phyloP scores from a whole-genome alignment of 1,140 invertebrate species.

The Cydia amplana region DNA sequence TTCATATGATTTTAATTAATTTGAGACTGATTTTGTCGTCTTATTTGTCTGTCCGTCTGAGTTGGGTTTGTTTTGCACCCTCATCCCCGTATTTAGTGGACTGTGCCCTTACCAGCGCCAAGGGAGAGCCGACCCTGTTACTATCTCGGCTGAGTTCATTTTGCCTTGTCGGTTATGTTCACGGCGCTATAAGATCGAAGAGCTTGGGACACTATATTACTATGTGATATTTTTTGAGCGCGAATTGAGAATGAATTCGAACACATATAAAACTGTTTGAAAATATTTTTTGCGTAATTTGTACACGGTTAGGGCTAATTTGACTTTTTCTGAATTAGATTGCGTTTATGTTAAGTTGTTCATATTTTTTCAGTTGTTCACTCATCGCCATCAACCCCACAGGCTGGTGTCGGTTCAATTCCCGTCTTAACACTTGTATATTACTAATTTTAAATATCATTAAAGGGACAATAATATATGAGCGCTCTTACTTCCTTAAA shows the following conservation, averaged over 20 bases:
- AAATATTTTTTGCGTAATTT: neutral
- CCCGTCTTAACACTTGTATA: neutral
- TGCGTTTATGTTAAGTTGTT: slow-evolving; percentile 31
- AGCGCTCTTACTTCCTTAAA: no score
- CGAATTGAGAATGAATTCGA: neutral
- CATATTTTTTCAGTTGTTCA: slow-evolving; percentile 31
- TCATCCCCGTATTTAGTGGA: slow-evolving; percentile 53
- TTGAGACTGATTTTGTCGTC: slow-evolving; percentile 48
- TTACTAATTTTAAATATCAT: neutral
- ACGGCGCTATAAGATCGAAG: slow-evolving; percentile 37
- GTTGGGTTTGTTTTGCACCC: slow-evolving; percentile 66
- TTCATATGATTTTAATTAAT: slow-evolving; percentile 32
- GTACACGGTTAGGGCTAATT: neutral
- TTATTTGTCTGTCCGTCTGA: slow-evolving; percentile 46
- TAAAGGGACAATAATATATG: no score
- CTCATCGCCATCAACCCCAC: slow-evolving; percentile 31
- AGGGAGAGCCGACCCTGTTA: slow-evolving; percentile 10
- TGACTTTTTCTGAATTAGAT: neutral
- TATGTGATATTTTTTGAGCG: neutral
- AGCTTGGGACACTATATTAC: slow-evolving; percentile 34
- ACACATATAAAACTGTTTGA: no score
- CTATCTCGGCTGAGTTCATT: slow-evolving; percentile 6
- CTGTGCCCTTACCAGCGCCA: slow-evolving; percentile 35
- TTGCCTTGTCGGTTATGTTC: slow-evolving; percentile 16
- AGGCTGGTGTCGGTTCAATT: neutral